Percentiles rank a stretch among this genome's conserved stretches.
Conservation (phyloP, 2,797 vertebrate species). For the Lagorchestes hirsutus region DNA sequence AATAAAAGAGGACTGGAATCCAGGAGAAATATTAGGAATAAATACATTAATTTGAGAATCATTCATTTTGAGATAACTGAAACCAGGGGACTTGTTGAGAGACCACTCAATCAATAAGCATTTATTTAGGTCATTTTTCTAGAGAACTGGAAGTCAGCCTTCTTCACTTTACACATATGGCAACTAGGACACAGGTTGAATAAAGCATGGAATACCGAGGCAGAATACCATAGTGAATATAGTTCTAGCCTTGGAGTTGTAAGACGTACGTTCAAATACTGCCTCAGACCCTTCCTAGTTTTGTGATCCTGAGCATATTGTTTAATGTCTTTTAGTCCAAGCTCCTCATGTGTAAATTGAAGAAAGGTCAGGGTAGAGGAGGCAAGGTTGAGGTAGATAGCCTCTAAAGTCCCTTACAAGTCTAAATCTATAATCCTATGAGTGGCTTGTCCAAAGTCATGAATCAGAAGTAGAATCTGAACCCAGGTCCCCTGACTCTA, state of each 20-base stretch:
- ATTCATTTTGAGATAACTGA: neutral
- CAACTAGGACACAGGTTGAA: neutral
- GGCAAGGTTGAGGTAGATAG: neutral
- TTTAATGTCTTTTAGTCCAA: slow-evolving; percentile 17
- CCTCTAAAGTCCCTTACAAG: neutral
- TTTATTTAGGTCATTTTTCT: neutral
- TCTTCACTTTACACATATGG: neutral
- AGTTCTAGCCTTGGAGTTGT: neutral
- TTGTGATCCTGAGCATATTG: neutral
- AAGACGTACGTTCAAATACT: neutral
- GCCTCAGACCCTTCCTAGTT: neutral
- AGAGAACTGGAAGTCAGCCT: neutral
- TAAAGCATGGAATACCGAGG: neutral
- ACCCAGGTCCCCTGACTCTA: neutral
- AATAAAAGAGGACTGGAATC: neutral
- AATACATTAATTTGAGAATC: neutral
- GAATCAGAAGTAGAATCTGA: neutral
- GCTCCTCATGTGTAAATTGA: neutral
- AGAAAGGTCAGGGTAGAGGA: neutral
- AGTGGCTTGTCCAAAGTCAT: neutral
- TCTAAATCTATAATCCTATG: neutral
- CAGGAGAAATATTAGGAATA: neutral
- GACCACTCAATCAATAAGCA: neutral
- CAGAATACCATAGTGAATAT: neutral
- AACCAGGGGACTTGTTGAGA: neutral